A percentile compares a stretch with the other conserved stretches of the same genome.
phyloP scores from a whole-genome alignment of 2,113 vertebrate genomes.

The Diadophis punctatus region DNA sequence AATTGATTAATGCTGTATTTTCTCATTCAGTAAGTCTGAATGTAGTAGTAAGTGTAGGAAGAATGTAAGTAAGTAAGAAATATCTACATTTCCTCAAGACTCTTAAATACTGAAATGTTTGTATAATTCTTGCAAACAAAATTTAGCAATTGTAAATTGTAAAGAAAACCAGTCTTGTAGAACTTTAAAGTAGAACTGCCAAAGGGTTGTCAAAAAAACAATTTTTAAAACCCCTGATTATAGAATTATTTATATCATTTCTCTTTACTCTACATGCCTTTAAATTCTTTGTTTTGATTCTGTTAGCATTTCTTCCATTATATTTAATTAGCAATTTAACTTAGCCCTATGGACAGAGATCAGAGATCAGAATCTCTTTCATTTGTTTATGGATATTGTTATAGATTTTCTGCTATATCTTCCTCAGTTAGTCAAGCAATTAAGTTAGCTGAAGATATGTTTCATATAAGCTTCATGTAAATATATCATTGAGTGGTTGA shows the following conservation, averaged over 20 bases:
- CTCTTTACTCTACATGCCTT: background rate
- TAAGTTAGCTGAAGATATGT: background rate
- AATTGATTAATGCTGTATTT: background rate
- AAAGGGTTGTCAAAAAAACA: background rate
- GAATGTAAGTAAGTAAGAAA: background rate
- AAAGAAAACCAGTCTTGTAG: background rate
- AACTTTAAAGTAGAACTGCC: background rate
- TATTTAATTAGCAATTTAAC: background rate
- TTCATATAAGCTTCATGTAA: background rate
- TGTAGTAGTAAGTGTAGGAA: too few species aligned
- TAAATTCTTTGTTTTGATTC: background rate
- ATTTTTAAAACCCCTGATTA: background rate
- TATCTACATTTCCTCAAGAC: background rate
- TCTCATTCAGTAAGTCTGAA: background rate
- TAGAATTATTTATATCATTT: constrained; percentile 3
- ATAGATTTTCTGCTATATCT: background rate
- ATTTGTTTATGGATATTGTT: background rate
- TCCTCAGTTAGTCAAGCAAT: background rate
- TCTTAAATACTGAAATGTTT: background rate
- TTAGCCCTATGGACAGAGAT: background rate
- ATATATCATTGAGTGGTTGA: background rate
- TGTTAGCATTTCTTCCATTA: background rate
- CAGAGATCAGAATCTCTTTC: background rate
- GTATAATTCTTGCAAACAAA: background rate
- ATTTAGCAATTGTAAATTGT: background rate